Evolutionary conservation across 2,113 vertebrate genomes (phyloP), one percentile per base, ranked within the genome.

Genomic region (Tonatia bakeri): DNA sequence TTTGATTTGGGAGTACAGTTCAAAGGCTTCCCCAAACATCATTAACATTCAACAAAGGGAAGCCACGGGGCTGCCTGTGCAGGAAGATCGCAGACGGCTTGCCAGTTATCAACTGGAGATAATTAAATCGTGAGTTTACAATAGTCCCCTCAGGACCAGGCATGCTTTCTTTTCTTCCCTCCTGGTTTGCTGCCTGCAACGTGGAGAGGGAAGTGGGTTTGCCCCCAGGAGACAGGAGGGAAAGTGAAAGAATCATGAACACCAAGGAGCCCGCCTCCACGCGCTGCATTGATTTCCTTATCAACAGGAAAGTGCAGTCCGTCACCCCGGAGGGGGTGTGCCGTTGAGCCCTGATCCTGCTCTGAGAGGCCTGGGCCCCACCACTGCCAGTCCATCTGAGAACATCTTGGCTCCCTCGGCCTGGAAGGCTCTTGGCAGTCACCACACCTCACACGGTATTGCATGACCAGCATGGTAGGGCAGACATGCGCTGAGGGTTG

Each of bases 331-430:
- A 31, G 1, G 9, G 31, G 36, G 5, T 0, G 0, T 28, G 75
- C 12, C 28, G 0, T 0, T 3, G 1, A 7, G 24, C 4, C 0
- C 1, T 43, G 0, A 10, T 33, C 11, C 59, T 12, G 8, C 24
- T 7, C 36, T 6, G 33, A 59, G 69, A 3, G 4, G 67, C 28
- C 50, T 59, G 13, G 79, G 36, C 40, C 52, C 28, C 0, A 1
- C 75, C 13, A 1, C 75, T 4, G 6, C 52, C 22, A 28, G 52
- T 82, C 22, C 45, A 26, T 70, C 45, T 70, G 64, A 26, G 33
- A 36, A 10, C 59, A 24, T 61, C 3, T 0, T 9, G 61, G 43
- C 72, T 45, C 24, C 16, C 1, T 1, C 0, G 0, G 11, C n/a
- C n/a, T 0, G 13, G 43, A 33, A 28, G n/a, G 1, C 20, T 40